These are phyloP conservation scores for Linyphia triangularis DNA, from an alignment of 2,888 invertebrate species.

Conservation along the genomic window DNA sequence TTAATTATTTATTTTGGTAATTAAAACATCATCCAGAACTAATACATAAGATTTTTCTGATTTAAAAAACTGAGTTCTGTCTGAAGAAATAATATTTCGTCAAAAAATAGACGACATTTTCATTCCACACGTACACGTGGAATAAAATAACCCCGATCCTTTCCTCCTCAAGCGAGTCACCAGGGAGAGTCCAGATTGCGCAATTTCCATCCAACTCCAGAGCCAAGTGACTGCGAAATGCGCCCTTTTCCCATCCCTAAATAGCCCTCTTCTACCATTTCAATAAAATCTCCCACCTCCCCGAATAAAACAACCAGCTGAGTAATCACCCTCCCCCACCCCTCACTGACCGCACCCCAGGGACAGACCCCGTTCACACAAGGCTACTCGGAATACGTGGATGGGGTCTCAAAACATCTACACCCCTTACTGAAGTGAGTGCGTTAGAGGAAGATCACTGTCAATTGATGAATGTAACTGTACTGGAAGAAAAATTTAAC, in stretches of 20 bases:
- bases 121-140: background rate
- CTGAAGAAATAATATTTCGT: background rate
- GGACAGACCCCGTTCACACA: background rate
- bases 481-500: too few species aligned
- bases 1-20: too few species aligned
- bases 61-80: too few species aligned
- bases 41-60: too few species aligned
- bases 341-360: slow-evolving; percentile 39
- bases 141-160: too few species aligned
- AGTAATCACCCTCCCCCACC: slow-evolving; percentile 49
- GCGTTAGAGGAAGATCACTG: too few species aligned
- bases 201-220: background rate
- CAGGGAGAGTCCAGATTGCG: background rate
- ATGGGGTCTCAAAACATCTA: too few species aligned
- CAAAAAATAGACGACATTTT: background rate
- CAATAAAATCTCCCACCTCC: slow-evolving; percentile 38
- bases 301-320: slow-evolving; percentile 28
- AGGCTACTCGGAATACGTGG: too few species aligned
- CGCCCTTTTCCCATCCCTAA: background rate
- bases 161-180: background rate
- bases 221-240: slow-evolving; percentile 4
- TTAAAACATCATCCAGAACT: too few species aligned
- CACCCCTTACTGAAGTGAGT: too few species aligned
- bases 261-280: slow-evolving; percentile 17
- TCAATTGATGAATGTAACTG: too few species aligned